A percentile compares a stretch with the other conserved stretches of the same genome.
These are phyloP conservation scores for Acanthornis magna DNA, from an alignment of 2,797 vertebrate genomes.

Conservation along the genomic window DNA sequence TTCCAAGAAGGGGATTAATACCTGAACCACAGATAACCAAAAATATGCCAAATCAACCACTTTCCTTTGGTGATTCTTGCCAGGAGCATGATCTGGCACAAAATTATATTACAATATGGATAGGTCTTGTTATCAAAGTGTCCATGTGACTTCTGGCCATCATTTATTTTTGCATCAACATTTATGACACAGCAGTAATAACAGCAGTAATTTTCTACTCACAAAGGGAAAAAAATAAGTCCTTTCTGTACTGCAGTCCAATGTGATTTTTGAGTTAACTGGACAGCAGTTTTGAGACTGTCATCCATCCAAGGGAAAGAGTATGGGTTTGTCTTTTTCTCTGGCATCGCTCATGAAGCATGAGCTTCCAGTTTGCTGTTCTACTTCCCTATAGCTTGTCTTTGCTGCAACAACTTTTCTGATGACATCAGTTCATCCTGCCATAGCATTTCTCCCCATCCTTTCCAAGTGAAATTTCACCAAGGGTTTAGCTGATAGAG, in stretches of 20 bases:
- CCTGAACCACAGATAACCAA: not conserved
- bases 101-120: not conserved
- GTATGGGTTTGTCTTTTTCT: not conserved
- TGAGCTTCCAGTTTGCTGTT: not conserved
- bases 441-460: not conserved
- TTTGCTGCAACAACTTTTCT: not conserved
- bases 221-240: accelerated
- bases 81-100: not conserved
- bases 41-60: not conserved
- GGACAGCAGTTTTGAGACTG: not conserved
- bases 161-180: not conserved
- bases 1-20: not conserved
- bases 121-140: not conserved
- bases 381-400: not conserved
- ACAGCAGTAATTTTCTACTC: not conserved
- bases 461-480: not conserved
- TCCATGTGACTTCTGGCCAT: not conserved
- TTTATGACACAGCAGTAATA: not conserved
- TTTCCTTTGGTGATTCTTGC: not conserved
- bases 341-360: not conserved
- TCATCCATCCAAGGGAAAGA: not conserved
- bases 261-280: not conserved
- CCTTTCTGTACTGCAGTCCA: not conserved
- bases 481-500: not conserved
- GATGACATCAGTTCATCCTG: not conserved